A percentile compares a stretch with the other conserved stretches of the same genome.
Evolutionary conservation across 2,888 invertebrate genomes (phyloP).

Genomic region (Idaea straminata): DNA sequence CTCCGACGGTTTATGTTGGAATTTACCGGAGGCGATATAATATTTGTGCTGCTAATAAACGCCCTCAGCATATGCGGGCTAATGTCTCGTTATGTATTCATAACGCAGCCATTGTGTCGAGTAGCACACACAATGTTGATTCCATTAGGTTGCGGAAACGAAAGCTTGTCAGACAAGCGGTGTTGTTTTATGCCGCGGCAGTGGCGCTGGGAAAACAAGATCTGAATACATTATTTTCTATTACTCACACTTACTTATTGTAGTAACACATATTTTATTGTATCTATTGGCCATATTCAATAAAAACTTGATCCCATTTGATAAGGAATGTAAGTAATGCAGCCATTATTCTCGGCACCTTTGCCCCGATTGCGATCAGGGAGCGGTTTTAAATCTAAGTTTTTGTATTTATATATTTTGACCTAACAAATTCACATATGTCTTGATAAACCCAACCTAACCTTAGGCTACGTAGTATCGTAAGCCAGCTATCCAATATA

Average conservation of each 20-base stretch:
- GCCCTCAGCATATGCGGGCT: conserved; percentile 59
- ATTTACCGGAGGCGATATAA: conserved; percentile 44
- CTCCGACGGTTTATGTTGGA: conserved; percentile 34
- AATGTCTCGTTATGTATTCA: conserved; percentile 72
- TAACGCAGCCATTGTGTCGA: conserved; percentile 65
- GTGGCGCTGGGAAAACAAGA: conserved; percentile 29
- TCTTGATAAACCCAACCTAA: too few relatives aligned
- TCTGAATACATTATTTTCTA: conserved; percentile 35
- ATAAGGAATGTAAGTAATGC: neutral
- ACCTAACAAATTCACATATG: too few relatives aligned
- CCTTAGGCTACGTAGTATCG: neutral
- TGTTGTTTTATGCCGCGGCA: conserved; percentile 45
- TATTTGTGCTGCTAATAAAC: conserved; percentile 66
- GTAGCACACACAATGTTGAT: conserved; percentile 61
- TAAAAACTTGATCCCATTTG: neutral
- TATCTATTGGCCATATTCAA: neutral
- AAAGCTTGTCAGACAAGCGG: conserved; percentile 54
- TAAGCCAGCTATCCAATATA: neutral
- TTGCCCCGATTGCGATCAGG: too few relatives aligned
- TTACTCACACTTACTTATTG: conserved; percentile 9
- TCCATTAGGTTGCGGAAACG: conserved; percentile 67
- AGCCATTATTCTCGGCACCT: too few relatives aligned
- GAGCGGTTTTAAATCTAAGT: too few relatives aligned
- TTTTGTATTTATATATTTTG: too few relatives aligned
- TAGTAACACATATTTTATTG: conserved; percentile 7